These are phyloP conservation scores for Eulemur coronatus DNA, from an alignment of 2,797 vertebrate species.

Conservation along the genomic window DNA sequence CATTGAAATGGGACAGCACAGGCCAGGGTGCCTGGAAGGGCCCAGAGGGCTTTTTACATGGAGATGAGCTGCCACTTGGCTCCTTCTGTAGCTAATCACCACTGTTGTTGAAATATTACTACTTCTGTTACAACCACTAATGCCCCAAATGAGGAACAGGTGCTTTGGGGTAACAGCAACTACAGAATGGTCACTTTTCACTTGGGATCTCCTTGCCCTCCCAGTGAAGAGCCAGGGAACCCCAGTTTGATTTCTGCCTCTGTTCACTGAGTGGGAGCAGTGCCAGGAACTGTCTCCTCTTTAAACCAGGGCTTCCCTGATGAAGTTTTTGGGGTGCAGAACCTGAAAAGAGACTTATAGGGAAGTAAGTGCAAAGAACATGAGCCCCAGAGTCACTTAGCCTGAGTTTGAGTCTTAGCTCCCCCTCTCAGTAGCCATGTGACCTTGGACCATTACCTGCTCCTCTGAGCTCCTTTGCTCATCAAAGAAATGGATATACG, in stretches of 20 bases:
- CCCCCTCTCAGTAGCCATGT: neutral
- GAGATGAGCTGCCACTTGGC: slow-evolving; percentile 81
- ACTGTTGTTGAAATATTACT: slow-evolving; percentile 83
- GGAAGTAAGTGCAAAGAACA: neutral
- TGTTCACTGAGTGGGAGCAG: neutral
- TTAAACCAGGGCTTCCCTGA: neutral
- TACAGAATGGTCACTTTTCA: slow-evolving; percentile 74
- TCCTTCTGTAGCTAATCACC: slow-evolving; percentile 80
- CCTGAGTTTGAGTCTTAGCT: neutral
- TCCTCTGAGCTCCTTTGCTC: neutral
- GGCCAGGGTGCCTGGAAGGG: slow-evolving; percentile 67
- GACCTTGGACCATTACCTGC: neutral
- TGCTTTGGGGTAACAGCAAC: slow-evolving; percentile 77
- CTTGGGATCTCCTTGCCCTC: slow-evolving; percentile 9
- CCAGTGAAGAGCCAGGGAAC: neutral
- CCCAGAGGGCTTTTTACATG: slow-evolving; percentile 81
- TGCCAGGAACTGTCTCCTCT: neutral
- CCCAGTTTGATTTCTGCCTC: neutral
- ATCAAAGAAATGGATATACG: neutral
- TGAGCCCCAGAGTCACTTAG: neutral
- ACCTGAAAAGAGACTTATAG: neutral
- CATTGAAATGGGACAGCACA: slow-evolving; percentile 76
- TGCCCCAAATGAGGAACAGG: slow-evolving; percentile 80
- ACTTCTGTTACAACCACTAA: slow-evolving; percentile 83
- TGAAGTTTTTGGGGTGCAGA: neutral